Percentiles rank a stretch among this genome's conserved stretches.
These are phyloP conservation scores for Pseudochaenichthys georgianus DNA, from an alignment of 2,797 vertebrate species.

Conservation along the genomic window DNA sequence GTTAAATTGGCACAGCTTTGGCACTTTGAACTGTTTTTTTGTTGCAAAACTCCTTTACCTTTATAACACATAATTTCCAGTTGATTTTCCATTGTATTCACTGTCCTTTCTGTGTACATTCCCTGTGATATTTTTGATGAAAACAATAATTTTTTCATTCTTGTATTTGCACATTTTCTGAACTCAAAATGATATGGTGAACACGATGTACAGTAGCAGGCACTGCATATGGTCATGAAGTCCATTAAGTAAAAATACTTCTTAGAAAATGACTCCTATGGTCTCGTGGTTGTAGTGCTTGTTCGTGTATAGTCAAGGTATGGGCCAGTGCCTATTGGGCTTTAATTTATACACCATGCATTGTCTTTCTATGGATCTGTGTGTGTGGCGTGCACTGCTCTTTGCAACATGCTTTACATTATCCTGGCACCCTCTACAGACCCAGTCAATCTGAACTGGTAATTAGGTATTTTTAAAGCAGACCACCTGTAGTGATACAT, in stretches of 20 bases:
- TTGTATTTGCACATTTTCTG: constrained; percentile 1
- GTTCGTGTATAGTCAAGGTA: not conserved
- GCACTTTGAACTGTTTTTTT: not conserved
- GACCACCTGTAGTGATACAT: constrained; percentile 43
- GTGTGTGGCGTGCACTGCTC: not conserved
- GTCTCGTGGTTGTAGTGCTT: not conserved
- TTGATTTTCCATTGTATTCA: not conserved
- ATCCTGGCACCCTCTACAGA: constrained; percentile 12
- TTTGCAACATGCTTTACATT: constrained; percentile 6
- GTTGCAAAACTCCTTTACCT: not conserved
- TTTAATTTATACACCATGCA: not conserved
- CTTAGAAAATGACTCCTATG: not conserved
- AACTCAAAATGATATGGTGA: not conserved
- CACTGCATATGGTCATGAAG: not conserved
- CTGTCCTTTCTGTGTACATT: not conserved
- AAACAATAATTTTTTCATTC: not conserved
- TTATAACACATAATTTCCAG: not conserved
- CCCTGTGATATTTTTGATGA: not conserved
- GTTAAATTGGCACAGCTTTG: not conserved
- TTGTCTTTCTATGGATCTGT: not conserved
- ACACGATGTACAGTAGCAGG: not conserved
- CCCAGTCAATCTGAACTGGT: constrained; percentile 28
- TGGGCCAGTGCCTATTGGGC: not conserved
- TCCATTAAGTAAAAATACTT: not conserved
- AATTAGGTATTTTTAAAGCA: constrained; percentile 25